Evolutionary conservation across 2,113 vertebrate species (phyloP).

Genomic region (Erythrocercus mccallii): DNA sequence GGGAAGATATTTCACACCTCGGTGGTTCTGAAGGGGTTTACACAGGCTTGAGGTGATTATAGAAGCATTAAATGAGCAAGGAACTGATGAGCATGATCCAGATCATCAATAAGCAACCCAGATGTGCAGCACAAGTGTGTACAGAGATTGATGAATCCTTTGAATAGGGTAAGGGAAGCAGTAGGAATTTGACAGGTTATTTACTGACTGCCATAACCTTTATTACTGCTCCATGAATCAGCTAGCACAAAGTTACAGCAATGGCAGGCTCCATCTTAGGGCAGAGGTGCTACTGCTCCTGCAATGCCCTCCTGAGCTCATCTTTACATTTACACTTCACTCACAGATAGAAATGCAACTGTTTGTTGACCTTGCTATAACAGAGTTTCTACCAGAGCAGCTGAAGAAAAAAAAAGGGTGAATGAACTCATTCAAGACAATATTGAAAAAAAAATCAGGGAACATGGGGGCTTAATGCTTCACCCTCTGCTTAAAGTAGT

Average conservation of each 20-base stretch:
- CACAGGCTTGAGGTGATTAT: slow-evolving; percentile 51
- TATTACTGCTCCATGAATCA: slow-evolving; percentile 66
- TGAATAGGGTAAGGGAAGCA: slow-evolving; percentile 55
- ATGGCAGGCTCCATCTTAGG: not conserved
- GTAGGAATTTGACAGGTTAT: slow-evolving; percentile 65
- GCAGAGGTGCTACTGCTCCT: not conserved
- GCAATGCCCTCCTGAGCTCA: slow-evolving; percentile 2
- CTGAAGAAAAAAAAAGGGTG: not conserved
- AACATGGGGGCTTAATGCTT: not conserved
- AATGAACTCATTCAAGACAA: not conserved
- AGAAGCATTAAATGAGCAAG: slow-evolving; percentile 60
- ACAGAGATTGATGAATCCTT: slow-evolving; percentile 66
- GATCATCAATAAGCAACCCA: slow-evolving; percentile 65
- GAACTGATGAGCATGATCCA: slow-evolving; percentile 53
- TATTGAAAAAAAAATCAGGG: not conserved
- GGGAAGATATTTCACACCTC: slow-evolving; percentile 36
- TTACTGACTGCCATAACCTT: slow-evolving; percentile 64
- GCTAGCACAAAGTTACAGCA: not conserved
- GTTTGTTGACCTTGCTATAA: not conserved
- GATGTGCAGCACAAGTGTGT: slow-evolving; percentile 55
- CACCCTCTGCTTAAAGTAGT: not conserved
- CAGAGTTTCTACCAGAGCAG: not conserved
- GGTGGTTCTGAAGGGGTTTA: slow-evolving; percentile 54
- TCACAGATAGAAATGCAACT: not conserved
- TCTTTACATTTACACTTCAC: not conserved